These are phyloP conservation scores for Sebastes taczanowskii DNA, from an alignment of 2,797 vertebrate genomes.

Conservation along the genomic window DNA sequence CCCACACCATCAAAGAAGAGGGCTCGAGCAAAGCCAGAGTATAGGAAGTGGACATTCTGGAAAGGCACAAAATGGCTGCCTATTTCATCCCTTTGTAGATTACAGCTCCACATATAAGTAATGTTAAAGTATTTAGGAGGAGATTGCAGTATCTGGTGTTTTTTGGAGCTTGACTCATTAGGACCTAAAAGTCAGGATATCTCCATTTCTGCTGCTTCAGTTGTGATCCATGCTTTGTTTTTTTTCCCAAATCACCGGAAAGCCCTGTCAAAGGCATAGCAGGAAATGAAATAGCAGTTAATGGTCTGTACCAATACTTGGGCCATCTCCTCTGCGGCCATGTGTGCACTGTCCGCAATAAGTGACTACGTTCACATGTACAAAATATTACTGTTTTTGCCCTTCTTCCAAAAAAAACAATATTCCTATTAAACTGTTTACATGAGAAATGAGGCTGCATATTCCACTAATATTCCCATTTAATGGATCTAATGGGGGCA, in stretches of 20 bases:
- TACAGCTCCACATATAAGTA: neutral
- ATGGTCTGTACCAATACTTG: neutral
- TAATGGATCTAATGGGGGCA: too few species aligned
- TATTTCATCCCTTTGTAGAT: neutral
- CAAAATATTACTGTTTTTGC: neutral
- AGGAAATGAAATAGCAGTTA: neutral
- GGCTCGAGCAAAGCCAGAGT: neutral
- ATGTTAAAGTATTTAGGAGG: neutral
- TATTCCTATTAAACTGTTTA: neutral
- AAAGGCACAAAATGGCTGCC: constrained; percentile 35
- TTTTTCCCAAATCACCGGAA: neutral
- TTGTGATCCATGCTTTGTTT: neutral
- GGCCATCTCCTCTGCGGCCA: neutral
- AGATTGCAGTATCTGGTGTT: neutral
- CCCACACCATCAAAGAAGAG: constrained; percentile 25
- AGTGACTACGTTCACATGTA: neutral
- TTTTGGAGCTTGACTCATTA: neutral
- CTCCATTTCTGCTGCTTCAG: neutral
- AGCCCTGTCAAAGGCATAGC: neutral
- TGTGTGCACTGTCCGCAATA: too few species aligned
- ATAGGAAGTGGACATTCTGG: constrained; percentile 4
- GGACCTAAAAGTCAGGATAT: neutral
- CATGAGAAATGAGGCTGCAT: neutral
- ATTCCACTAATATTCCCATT: neutral
- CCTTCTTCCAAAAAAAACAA: neutral